Conservation (phyloP, 2,888 invertebrate species). For the Dorcus hopei region DNA sequence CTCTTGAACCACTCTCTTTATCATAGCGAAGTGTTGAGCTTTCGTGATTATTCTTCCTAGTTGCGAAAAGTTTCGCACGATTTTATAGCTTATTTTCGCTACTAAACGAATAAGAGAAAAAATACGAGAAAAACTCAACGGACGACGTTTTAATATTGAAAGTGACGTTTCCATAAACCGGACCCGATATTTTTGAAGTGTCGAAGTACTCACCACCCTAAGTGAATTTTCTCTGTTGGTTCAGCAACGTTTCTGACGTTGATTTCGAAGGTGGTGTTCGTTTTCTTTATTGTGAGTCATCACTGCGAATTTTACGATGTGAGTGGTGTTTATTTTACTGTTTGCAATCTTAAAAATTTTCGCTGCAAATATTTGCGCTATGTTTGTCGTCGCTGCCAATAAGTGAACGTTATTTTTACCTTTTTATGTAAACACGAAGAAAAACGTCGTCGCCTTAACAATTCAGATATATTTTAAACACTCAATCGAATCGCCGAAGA, state of each 20-base stretch:
- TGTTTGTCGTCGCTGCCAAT: too few species aligned
- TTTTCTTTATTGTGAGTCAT: constrained; percentile 2
- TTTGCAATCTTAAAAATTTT: not conserved
- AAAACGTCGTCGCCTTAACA: too few species aligned
- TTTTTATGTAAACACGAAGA: too few species aligned
- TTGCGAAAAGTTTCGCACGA: constrained; percentile 5
- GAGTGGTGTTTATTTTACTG: constrained; percentile 1
- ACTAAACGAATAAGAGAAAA: not conserved
- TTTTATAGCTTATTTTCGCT: constrained; percentile 3
- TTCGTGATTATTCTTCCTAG: constrained; percentile 6
- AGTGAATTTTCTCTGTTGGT: not conserved
- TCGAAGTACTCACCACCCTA: not conserved
- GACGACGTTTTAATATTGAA: not conserved
- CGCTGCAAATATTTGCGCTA: too few species aligned
- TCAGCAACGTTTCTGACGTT: not conserved
- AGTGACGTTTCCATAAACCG: not conserved
- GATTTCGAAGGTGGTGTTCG: not conserved
- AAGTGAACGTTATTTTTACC: too few species aligned
- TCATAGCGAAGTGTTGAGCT: constrained; percentile 13
- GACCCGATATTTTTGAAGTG: not conserved
- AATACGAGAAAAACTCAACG: not conserved
- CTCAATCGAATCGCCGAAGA: too few species aligned
- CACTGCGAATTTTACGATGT: not conserved
- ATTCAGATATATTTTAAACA: too few species aligned
- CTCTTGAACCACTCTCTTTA: constrained; percentile 8